These are phyloP conservation scores for Trichoplusia ni DNA, from an alignment of 1,140 invertebrate genomes.

Conservation along the genomic window DNA sequence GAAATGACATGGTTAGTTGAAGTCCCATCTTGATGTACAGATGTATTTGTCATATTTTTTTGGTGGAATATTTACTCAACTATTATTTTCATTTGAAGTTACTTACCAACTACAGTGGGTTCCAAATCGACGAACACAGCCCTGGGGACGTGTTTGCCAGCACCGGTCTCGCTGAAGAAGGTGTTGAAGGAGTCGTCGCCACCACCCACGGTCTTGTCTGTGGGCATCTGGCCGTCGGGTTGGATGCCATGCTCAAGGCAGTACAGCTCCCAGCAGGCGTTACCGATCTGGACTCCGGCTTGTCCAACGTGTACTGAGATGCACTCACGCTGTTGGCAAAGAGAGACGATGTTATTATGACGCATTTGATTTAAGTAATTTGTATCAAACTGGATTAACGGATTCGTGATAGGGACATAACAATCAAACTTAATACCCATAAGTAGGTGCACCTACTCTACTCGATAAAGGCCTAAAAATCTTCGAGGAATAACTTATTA, in stretches of 20 bases:
- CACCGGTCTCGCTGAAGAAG: constrained; percentile 95
- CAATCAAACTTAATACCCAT: too few species aligned
- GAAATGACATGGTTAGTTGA: constrained; percentile 18
- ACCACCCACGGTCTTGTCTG: constrained; percentile 85
- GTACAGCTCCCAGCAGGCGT: constrained; percentile 91
- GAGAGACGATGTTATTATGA: constrained; percentile 11
- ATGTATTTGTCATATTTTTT: too few species aligned
- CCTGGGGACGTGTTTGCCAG: constrained; percentile 93
- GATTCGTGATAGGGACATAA: too few species aligned
- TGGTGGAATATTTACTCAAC: too few species aligned
- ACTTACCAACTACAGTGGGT: constrained; percentile 92
- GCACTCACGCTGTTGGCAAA: constrained; percentile 81
- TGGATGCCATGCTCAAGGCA: constrained; percentile 93
- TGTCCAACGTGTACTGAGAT: constrained; percentile 89
- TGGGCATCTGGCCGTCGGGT: constrained; percentile 86
- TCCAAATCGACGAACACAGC: constrained; percentile 95
- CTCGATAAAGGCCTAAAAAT: too few species aligned
- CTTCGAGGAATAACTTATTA: too few species aligned
- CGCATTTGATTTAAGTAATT: too few species aligned
- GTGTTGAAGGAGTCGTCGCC: constrained; percentile 94
- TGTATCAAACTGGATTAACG: too few species aligned
- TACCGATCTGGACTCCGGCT: constrained; percentile 90
- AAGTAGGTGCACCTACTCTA: too few species aligned
- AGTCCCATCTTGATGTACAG: too few species aligned
- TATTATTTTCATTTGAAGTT: not conserved